Percentiles rank a stretch among this genome's conserved stretches.
These are phyloP conservation scores for Aix galericulata DNA, from an alignment of 2,113 vertebrate genomes.

Conservation along the genomic window DNA sequence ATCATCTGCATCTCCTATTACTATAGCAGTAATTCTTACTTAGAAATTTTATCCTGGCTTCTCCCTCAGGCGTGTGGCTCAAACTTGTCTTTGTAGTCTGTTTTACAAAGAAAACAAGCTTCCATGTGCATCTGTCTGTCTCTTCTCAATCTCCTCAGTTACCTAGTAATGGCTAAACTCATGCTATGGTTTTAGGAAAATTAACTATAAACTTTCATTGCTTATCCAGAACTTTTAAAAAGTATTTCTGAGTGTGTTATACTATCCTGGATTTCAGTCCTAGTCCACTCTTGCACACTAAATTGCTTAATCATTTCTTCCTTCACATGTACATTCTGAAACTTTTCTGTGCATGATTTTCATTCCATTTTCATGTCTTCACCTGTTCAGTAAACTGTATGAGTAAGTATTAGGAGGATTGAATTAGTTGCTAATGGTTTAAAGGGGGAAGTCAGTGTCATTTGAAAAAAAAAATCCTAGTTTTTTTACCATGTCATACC, in stretches of 20 bases:
- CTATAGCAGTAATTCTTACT: not conserved
- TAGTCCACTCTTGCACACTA: not conserved
- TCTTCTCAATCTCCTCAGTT: accelerated
- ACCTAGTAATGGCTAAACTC: not conserved
- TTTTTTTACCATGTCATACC: not conserved
- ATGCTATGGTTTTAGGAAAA: not conserved
- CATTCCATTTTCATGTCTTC: not conserved
- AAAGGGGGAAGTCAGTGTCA: not conserved
- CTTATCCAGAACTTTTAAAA: not conserved
- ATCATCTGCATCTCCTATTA: not conserved
- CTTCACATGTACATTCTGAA: not conserved
- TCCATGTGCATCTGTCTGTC: not conserved
- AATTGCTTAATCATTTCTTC: not conserved
- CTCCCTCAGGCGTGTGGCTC: not conserved
- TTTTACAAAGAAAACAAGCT: not conserved
- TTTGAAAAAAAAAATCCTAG: not conserved
- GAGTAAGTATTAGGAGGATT: not conserved
- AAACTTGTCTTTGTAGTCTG: not conserved
- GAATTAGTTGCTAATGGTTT: not conserved
- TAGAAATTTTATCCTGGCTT: not conserved
- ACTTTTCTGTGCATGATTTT: not conserved
- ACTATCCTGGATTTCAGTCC: not conserved
- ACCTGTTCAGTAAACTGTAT: not conserved
- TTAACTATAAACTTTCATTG: not conserved
- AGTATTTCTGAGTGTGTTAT: not conserved